Evolutionary conservation across 2,113 vertebrate species (phyloP).

Genomic region (Ceuthmochares aereus): DNA sequence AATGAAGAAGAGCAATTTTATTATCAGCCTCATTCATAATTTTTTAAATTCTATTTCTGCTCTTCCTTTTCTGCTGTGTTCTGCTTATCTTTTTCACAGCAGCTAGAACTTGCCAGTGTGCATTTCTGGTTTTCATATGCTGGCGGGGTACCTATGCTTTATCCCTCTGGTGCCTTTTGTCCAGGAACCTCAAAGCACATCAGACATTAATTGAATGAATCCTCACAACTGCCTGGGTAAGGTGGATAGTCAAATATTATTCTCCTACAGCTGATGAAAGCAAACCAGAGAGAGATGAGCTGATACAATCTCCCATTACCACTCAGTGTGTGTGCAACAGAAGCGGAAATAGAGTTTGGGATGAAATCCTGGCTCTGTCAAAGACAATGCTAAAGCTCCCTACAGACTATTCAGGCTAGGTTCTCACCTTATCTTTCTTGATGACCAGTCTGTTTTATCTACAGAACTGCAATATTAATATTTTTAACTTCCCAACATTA

Average conservation of each 20-base stretch:
- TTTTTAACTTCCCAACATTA: neutral
- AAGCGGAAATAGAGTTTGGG: neutral
- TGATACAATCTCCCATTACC: constrained; percentile 28
- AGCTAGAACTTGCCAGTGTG: constrained; percentile 17
- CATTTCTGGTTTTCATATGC: constrained; percentile 21
- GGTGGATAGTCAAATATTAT: constrained; percentile 3
- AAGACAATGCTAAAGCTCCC: neutral
- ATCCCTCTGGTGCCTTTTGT: constrained; percentile 26
- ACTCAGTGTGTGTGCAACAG: neutral
- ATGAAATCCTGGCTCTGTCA: constrained; percentile 12
- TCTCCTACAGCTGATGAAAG: neutral
- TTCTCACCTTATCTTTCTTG: neutral
- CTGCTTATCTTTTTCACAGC: neutral
- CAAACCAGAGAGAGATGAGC: neutral
- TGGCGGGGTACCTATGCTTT: constrained; percentile 14
- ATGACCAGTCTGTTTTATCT: neutral
- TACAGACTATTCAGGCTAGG: neutral
- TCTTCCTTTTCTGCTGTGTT: constrained; percentile 31
- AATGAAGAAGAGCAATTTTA: neutral
- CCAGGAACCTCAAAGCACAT: constrained; percentile 34
- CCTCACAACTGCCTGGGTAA: constrained; percentile 3
- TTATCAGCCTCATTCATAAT: neutral
- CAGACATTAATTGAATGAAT: constrained; percentile 30
- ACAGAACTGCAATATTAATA: neutral
- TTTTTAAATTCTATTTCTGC: neutral